Percentiles rank a stretch among this genome's conserved stretches.
phyloP scores from a whole-genome alignment of 2,797 vertebrate genomes.

The Gallinago solitaria region DNA sequence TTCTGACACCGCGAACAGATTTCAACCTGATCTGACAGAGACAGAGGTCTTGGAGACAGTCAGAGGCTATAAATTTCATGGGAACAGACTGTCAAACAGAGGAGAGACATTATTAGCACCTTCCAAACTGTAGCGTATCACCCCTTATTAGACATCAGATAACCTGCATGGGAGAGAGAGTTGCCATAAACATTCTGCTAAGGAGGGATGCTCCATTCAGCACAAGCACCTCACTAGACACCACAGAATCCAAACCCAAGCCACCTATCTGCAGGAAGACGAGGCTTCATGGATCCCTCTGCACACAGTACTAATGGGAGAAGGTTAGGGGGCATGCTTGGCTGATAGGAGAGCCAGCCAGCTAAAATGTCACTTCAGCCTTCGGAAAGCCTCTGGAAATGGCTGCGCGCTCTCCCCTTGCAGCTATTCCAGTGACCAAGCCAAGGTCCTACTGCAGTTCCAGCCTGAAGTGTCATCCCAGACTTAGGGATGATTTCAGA shows the following conservation, averaged over 20 bases:
- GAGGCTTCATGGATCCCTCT: not conserved
- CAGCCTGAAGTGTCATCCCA: not conserved
- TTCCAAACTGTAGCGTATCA: slow-evolving; percentile 27
- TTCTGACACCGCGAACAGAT: slow-evolving; percentile 11
- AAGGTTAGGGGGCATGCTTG: not conserved
- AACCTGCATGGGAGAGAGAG: slow-evolving; percentile 12
- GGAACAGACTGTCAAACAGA: slow-evolving; percentile 20
- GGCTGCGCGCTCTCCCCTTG: not conserved
- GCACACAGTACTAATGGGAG: not conserved
- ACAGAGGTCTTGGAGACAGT: slow-evolving; percentile 16
- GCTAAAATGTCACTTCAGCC: not conserved
- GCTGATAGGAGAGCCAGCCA: not conserved
- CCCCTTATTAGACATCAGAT: slow-evolving; percentile 42
- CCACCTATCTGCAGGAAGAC: not conserved
- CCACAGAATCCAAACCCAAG: not conserved
- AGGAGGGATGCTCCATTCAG: not conserved
- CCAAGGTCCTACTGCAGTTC: not conserved
- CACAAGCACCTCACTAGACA: not conserved
- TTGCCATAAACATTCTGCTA: not conserved
- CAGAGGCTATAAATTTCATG: slow-evolving; percentile 37
- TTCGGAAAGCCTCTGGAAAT: not conserved
- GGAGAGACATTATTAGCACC: slow-evolving; percentile 48
- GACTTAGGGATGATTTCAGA: not conserved
- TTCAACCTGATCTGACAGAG: slow-evolving; percentile 7
- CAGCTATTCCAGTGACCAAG: not conserved